A percentile compares a stretch with the other conserved stretches of the same genome.
Evolutionary conservation across 1,140 invertebrate species (phyloP).

Genomic region (Formica exsecta): DNA sequence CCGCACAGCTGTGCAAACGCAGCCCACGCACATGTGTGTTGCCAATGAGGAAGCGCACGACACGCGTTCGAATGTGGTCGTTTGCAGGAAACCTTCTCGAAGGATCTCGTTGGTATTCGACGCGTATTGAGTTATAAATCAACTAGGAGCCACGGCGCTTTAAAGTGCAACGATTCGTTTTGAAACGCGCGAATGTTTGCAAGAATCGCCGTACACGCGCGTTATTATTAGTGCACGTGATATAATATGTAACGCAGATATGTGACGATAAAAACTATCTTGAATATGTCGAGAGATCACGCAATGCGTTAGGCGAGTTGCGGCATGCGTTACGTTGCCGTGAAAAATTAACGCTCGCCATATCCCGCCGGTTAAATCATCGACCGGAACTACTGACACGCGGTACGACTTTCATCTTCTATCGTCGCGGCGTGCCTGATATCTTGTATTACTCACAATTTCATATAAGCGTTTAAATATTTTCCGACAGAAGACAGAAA

Average conservation of each 20-base stretch:
- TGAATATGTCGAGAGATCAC: not conserved
- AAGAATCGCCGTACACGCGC: not conserved
- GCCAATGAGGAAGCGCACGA: conserved; percentile 44
- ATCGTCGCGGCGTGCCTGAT: not conserved
- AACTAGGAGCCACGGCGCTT: not conserved
- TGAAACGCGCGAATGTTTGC: not conserved
- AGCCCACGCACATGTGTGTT: not conserved
- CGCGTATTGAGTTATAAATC: not conserved
- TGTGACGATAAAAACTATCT: conserved; percentile 1
- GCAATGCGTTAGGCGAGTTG: too few species aligned
- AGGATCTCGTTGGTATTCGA: conserved; percentile 40
- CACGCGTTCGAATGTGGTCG: conserved; percentile 36
- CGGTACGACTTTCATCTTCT: conserved; percentile 26
- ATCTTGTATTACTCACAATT: conserved; percentile 2
- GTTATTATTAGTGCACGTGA: conserved; percentile 16
- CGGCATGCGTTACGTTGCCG: not conserved
- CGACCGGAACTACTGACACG: conserved; percentile 51
- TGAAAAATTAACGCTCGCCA: conserved; percentile 31
- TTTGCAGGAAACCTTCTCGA: conserved; percentile 40
- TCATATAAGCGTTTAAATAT: not conserved
- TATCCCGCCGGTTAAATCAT: conserved; percentile 36
- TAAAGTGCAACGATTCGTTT: not conserved
- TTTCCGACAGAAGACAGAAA: not conserved
- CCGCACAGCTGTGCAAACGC: conserved; percentile 39
- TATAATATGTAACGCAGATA: conserved; percentile 26